phyloP scores from a whole-genome alignment of 2,113 vertebrate species.

The Glaucidium brasilianum region DNA sequence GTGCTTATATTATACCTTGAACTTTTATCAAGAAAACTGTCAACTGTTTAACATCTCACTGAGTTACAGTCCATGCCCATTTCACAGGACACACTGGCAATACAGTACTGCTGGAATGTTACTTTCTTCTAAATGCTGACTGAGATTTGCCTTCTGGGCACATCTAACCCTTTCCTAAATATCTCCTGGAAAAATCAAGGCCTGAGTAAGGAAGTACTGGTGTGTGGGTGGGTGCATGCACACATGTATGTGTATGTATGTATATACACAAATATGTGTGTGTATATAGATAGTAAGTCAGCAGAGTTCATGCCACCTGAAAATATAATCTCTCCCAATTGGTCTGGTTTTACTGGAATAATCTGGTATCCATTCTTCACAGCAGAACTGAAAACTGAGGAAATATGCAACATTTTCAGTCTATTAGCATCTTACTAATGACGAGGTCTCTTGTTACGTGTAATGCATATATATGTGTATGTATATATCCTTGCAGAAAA shows the following conservation, averaged over 20 bases:
- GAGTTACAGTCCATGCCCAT: not conserved
- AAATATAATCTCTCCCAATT: not conserved
- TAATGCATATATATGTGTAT: not conserved
- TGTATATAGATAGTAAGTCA: not conserved
- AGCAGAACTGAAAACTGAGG: not conserved
- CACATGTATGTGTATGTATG: fast-evolving
- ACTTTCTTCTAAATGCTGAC: not conserved
- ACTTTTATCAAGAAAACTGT: not conserved
- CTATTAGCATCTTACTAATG: not conserved
- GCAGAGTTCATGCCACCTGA: not conserved
- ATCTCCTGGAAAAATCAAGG: not conserved
- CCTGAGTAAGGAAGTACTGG: not conserved
- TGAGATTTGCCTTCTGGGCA: not conserved
- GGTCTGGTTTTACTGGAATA: not conserved
- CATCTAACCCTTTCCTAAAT: not conserved
- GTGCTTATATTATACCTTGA: not conserved
- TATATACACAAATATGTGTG: not conserved
- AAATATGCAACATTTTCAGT: not conserved
- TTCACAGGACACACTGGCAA: not conserved
- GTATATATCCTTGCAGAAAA: not conserved
- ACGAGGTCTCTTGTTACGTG: not conserved
- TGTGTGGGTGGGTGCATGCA: no score
- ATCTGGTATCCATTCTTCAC: not conserved
- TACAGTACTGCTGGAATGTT: not conserved
- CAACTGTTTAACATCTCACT: not conserved